These are phyloP conservation scores for Dinomys branickii DNA, from an alignment of 2,113 vertebrate genomes.

Conservation along the genomic window DNA sequence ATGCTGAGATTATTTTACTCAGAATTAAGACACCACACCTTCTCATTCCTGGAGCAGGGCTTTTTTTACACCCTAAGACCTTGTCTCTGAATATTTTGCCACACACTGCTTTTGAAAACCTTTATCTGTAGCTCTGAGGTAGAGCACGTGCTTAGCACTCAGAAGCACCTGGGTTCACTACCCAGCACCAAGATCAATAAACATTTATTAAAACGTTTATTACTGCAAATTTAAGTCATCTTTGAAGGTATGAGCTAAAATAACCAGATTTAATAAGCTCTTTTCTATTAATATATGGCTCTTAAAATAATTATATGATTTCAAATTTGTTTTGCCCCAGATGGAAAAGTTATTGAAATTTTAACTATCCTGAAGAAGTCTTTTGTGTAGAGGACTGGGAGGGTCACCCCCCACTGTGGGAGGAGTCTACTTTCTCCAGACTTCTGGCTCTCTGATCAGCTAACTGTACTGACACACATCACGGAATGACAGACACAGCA, in stretches of 20 bases:
- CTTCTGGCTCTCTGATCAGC: slow-evolving; percentile 10
- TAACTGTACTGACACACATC: neutral
- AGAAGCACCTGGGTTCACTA: neutral
- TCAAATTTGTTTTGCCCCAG: neutral
- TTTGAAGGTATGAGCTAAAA: neutral
- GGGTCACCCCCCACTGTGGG: neutral
- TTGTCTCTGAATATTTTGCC: neutral
- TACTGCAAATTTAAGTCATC: neutral
- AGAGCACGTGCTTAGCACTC: neutral
- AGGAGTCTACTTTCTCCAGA: slow-evolving; percentile 47
- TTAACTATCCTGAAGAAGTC: slow-evolving; percentile 21
- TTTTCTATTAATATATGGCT: neutral
- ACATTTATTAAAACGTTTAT: neutral
- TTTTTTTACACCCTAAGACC: neutral
- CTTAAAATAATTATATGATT: neutral
- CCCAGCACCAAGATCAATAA: neutral
- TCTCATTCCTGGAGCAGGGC: neutral
- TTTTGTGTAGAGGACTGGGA: neutral
- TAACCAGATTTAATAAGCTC: neutral
- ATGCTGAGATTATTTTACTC: neutral
- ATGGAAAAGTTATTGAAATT: neutral
- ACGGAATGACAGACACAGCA: slow-evolving; percentile 71
- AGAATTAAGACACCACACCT: neutral
- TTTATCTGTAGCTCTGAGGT: neutral
- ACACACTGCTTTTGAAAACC: neutral